These are phyloP conservation scores for Leptodactylus fuscus DNA, from an alignment of 2,113 vertebrate species.

Conservation along the genomic window DNA sequence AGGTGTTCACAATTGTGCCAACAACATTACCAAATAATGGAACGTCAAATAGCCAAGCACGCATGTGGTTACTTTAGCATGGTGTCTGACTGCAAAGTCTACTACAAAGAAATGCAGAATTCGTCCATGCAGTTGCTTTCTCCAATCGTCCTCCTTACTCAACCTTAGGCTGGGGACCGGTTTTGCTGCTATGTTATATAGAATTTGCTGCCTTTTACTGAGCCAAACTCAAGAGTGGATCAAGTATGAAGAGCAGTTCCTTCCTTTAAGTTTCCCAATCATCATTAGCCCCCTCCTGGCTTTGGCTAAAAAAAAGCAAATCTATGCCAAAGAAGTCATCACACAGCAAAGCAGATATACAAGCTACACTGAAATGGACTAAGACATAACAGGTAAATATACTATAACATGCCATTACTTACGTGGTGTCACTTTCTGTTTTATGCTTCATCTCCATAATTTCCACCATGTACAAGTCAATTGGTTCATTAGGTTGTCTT, in stretches of 20 bases:
- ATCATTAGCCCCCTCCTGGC: too few species aligned
- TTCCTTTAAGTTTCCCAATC: too few species aligned
- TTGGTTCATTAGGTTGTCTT: slow-evolving; percentile 84
- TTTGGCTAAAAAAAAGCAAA: too few species aligned
- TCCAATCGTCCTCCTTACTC: too few species aligned
- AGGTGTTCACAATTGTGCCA: slow-evolving; percentile 51
- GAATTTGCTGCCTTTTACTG: too few species aligned
- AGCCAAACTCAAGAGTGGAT: too few species aligned
- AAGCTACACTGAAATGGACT: too few species aligned
- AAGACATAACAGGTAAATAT: background rate
- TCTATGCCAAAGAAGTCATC: too few species aligned
- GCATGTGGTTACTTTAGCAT: slow-evolving; percentile 67
- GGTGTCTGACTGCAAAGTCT: slow-evolving; percentile 70
- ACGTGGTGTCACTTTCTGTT: slow-evolving; percentile 94
- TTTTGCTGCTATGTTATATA: too few species aligned
- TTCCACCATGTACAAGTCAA: slow-evolving; percentile 97
- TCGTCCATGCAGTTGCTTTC: slow-evolving; percentile 45
- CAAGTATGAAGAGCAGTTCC: too few species aligned
- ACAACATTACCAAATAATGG: slow-evolving; percentile 47
- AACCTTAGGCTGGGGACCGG: too few species aligned
- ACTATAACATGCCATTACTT: slow-evolving; percentile 64
- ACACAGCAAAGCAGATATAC: too few species aligned
- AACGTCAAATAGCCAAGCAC: slow-evolving; percentile 55
- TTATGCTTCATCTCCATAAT: slow-evolving; percentile 99
- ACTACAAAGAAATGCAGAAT: slow-evolving; percentile 71